Evolutionary conservation across 1,140 invertebrate genomes (phyloP).

Genomic region (Gonatopus flavifemur): DNA sequence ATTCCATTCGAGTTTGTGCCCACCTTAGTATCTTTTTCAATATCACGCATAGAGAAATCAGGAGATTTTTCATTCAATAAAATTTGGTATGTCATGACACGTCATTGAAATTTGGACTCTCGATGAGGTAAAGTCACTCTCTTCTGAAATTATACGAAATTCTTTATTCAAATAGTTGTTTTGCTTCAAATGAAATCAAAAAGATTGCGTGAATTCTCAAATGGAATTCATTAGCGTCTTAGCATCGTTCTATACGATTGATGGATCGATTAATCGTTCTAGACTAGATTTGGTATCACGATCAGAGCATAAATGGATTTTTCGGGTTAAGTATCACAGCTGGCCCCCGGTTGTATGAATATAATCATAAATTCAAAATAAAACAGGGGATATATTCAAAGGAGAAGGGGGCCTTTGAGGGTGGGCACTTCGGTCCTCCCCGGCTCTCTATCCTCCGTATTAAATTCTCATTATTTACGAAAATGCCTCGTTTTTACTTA

Average conservation of each 20-base stretch:
- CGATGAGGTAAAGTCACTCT: too few relatives aligned
- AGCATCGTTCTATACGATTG: conserved; percentile 6
- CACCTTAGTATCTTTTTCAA: too few relatives aligned
- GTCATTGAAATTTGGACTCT: too few relatives aligned
- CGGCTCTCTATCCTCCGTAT: conserved; percentile 13
- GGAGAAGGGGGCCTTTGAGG: conserved; percentile 24
- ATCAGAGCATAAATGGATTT: conserved; percentile 43
- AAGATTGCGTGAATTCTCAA: conserved; percentile 5
- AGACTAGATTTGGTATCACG: conserved; percentile 37
- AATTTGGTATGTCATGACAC: too few relatives aligned
- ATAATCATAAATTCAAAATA: conserved; percentile 41
- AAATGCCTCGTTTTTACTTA: too few relatives aligned
- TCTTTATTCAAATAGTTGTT: background rate
- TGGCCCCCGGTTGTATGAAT: conserved; percentile 38
- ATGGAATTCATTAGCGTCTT: conserved; percentile 16
- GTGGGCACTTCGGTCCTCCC: conserved; percentile 14
- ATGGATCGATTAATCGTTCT: conserved; percentile 21
- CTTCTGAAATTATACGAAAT: too few relatives aligned
- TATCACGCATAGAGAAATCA: too few relatives aligned
- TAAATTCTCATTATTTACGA: conserved; percentile 15
- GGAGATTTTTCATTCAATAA: too few relatives aligned
- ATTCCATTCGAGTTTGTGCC: conserved; percentile 12
- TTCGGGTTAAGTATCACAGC: conserved; percentile 55
- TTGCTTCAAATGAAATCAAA: conserved; percentile 1
- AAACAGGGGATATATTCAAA: conserved; percentile 22